phyloP scores from a whole-genome alignment of 2,797 vertebrate species.

The Hemitrygon akajei region DNA sequence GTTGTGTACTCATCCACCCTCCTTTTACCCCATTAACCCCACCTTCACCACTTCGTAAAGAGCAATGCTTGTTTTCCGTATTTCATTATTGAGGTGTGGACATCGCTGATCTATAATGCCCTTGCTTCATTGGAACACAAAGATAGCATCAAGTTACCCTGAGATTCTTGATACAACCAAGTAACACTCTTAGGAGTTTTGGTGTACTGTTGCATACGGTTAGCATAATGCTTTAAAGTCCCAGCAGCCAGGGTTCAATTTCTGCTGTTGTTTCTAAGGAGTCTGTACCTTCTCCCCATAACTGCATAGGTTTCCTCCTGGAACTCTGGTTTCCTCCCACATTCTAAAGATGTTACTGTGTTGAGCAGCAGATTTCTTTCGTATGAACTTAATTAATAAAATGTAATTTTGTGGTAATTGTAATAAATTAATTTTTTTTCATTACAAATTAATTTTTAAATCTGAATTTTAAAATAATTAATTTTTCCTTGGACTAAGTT shows the following conservation, averaged over 20 bases:
- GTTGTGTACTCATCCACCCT: too few relatives aligned
- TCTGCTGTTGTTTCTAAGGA: too few relatives aligned
- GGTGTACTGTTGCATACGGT: too few relatives aligned
- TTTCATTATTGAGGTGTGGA: background rate
- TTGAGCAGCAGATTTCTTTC: background rate
- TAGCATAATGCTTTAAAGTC: too few relatives aligned
- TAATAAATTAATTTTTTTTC: background rate
- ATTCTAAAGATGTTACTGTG: too few relatives aligned
- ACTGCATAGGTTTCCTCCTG: too few relatives aligned
- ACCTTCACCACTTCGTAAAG: background rate
- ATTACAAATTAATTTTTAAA: background rate
- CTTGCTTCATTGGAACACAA: background rate
- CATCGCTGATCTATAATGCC: background rate
- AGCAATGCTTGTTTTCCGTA: background rate
- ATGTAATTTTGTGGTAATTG: background rate
- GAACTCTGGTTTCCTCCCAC: too few relatives aligned
- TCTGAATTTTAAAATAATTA: background rate
- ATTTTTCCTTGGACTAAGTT: too few relatives aligned
- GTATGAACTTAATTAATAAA: background rate
- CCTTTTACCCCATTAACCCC: too few relatives aligned
- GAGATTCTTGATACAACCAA: background rate
- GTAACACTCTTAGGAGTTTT: background rate
- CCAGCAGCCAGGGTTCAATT: too few relatives aligned
- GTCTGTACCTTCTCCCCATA: too few relatives aligned
- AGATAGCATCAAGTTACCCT: background rate